phyloP scores from a whole-genome alignment of 64 coral and sea anemone genomes.

The Montipora sp. region DNA sequence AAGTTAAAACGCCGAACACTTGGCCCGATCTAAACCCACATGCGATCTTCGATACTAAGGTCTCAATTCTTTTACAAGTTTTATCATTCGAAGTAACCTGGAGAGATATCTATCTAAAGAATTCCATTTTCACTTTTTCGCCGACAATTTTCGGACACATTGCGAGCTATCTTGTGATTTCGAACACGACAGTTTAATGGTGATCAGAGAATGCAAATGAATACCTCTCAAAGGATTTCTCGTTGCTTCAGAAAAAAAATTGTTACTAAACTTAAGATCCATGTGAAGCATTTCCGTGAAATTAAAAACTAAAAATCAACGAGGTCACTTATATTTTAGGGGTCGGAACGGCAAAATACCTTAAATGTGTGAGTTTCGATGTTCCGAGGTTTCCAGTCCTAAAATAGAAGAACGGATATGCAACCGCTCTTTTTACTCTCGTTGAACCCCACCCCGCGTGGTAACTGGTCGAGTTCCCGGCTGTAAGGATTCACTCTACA shows the following conservation, averaged over 20 bases:
- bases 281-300: background rate
- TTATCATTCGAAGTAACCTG: background rate
- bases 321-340: background rate
- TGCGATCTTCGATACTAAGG: background rate
- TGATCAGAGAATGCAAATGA: background rate
- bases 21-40: background rate
- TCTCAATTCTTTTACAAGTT: background rate
- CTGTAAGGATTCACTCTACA: background rate
- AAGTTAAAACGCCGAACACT: background rate
- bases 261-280: background rate
- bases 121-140: background rate
- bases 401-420: background rate
- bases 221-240: background rate
- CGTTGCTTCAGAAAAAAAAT: background rate
- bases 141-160: conserved; percentile 1
- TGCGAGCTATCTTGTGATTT: background rate
- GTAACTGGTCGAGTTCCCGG: conserved; percentile 6
- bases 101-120: no score
- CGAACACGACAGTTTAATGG: background rate
- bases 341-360: background rate
- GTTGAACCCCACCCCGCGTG: conserved; percentile 32
- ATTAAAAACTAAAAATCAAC: background rate
- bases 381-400: background rate
- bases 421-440: background rate
- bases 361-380: background rate